phyloP scores from a whole-genome alignment of 2,888 invertebrate genomes.

The Drosophila borealis region DNA sequence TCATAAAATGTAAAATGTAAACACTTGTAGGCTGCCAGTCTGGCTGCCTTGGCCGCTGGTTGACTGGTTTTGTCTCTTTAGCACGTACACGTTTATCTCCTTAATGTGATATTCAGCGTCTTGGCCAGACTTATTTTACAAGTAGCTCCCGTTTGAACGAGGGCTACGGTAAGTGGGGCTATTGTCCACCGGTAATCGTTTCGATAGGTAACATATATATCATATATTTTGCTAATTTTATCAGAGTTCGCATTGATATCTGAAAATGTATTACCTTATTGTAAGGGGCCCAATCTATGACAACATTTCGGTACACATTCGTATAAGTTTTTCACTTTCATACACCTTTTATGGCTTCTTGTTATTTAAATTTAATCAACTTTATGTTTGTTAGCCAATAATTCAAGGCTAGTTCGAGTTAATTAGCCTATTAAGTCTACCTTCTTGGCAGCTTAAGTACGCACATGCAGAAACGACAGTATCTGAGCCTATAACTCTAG shows the following conservation, averaged over 20 bases:
- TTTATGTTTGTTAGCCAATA: background rate
- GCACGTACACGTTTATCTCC: slow-evolving; percentile 72
- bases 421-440: slow-evolving; percentile 10
- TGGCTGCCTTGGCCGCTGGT: slow-evolving; percentile 19
- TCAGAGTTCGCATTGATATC: background rate
- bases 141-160: slow-evolving; percentile 13
- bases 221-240: too few relatives aligned
- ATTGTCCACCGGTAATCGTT: slow-evolving; percentile 7
- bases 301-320: background rate
- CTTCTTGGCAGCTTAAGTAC: background rate
- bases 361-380: background rate
- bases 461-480: slow-evolving; percentile 8
- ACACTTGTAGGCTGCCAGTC: slow-evolving; percentile 59
- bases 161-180: background rate
- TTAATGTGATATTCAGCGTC: slow-evolving; percentile 56
- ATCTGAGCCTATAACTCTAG: slow-evolving; percentile 15
- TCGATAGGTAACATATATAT: too few relatives aligned
- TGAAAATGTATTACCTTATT: slow-evolving; percentile 35
- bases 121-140: slow-evolving; percentile 23
- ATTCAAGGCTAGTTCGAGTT: background rate
- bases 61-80: slow-evolving; percentile 47
- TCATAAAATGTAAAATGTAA: slow-evolving; percentile 79
- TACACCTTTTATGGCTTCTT: slow-evolving; percentile 10
- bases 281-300: background rate
- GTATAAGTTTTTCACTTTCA: slow-evolving; percentile 6